A percentile compares a stretch with the other conserved stretches of the same genome.
phyloP scores from a whole-genome alignment of 2,888 invertebrate genomes.

The Norana najaformis region DNA sequence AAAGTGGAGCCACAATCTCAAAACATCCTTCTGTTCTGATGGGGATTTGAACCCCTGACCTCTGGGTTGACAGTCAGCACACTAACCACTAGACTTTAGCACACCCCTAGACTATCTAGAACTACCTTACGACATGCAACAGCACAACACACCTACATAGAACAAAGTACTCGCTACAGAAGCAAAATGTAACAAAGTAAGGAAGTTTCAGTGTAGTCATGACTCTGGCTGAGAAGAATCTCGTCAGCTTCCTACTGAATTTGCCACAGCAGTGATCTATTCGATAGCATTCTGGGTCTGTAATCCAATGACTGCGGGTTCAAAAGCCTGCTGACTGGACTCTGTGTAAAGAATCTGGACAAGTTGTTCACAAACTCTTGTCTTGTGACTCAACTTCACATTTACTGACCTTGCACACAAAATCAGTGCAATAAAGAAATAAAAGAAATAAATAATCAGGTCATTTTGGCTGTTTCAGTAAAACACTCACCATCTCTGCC shows the following conservation, averaged over 20 bases:
- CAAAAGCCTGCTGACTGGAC: not conserved
- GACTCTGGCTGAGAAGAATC: too few relatives aligned
- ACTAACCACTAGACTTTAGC: too few relatives aligned
- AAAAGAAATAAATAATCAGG: too few relatives aligned
- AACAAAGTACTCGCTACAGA: too few relatives aligned
- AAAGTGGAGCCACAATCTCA: too few relatives aligned
- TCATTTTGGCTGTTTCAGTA: not conserved
- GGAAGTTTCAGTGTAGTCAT: too few relatives aligned
- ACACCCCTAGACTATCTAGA: too few relatives aligned
- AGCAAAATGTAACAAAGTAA: too few relatives aligned
- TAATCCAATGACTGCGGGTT: not conserved
- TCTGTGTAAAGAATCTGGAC: not conserved
- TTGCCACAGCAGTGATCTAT: too few relatives aligned
- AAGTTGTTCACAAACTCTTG: not conserved
- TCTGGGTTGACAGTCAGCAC: not conserved
- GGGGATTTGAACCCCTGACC: not conserved
- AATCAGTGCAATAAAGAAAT: not conserved
- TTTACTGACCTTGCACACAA: not conserved
- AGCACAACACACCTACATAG: too few relatives aligned
- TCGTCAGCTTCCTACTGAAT: too few relatives aligned
- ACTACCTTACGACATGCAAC: too few relatives aligned
- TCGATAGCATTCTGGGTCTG: not conserved
- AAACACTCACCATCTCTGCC: constrained; percentile 39
- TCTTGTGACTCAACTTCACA: not conserved
- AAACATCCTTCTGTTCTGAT: not conserved